A percentile compares a stretch with the other conserved stretches of the same genome.
Evolutionary conservation across 2,113 vertebrate species (phyloP).

Genomic region (Acanthochromis polyacanthus): DNA sequence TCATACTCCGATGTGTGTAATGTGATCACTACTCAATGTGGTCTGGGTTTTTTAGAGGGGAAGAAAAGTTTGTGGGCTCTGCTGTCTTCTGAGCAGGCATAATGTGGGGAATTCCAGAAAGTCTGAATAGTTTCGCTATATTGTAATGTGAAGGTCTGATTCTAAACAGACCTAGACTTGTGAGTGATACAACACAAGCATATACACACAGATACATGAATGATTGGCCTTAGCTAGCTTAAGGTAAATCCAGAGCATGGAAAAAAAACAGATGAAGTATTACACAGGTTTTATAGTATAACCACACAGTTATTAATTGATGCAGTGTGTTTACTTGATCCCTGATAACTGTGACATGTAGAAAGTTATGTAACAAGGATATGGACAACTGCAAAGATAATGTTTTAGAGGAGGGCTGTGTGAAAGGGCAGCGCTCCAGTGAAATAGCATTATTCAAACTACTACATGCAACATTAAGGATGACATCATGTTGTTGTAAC

Average conservation of each 20-base stretch:
- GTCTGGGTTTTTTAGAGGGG: conserved; percentile 2
- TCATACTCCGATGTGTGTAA: conserved; percentile 37
- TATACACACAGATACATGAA: not conserved
- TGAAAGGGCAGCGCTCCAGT: too few species aligned
- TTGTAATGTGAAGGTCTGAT: conserved; percentile 15
- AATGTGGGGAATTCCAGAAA: conserved; percentile 57
- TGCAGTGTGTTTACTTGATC: not conserved
- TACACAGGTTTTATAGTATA: not conserved
- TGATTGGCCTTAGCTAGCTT: conserved; percentile 3
- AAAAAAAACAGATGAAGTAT: not conserved
- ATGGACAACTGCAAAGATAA: too few species aligned
- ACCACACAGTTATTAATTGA: not conserved
- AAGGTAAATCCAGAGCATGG: not conserved
- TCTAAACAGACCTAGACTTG: not conserved
- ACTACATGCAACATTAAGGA: not conserved
- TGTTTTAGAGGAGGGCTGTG: too few species aligned
- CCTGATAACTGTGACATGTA: conserved; percentile 3
- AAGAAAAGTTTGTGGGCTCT: conserved; percentile 38
- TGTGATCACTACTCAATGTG: conserved; percentile 22
- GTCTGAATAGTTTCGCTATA: conserved; percentile 35
- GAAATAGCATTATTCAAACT: not conserved
- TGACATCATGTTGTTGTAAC: too few species aligned
- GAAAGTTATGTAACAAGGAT: too few species aligned
- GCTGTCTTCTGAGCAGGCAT: conserved; percentile 43
- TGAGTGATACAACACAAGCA: not conserved